These are phyloP conservation scores for Coelinius sp. DNA, from an alignment of 2,888 invertebrate genomes.

Conservation along the genomic window DNA sequence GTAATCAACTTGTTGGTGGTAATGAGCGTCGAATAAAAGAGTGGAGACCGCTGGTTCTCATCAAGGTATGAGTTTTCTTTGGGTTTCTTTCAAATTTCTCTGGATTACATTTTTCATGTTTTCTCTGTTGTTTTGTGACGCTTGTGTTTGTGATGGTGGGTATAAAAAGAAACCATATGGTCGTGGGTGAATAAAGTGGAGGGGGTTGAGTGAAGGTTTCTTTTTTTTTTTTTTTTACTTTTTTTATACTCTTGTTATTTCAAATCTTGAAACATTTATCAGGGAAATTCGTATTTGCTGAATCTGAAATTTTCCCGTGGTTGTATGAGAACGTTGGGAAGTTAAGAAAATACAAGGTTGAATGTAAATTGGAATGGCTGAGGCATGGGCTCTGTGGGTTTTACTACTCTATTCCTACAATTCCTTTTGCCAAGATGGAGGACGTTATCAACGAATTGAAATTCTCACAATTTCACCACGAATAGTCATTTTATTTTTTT, in stretches of 20 bases:
- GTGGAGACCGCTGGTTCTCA: background rate
- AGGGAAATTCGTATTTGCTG: slow-evolving; percentile 16
- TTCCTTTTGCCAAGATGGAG: background rate
- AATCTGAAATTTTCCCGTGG: background rate
- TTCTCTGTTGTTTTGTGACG: background rate
- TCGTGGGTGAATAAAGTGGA: background rate
- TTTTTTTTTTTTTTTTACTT: no score
- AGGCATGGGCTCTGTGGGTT: background rate
- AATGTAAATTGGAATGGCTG: slow-evolving; percentile 11
- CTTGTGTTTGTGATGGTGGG: background rate
- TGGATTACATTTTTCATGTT: background rate
- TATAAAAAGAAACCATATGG: background rate
- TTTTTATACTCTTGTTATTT: background rate
- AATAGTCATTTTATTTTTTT: background rate
- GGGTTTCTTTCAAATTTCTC: background rate
- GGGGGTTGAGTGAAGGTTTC: no score
- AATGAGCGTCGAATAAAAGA: background rate
- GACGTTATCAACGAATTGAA: background rate
- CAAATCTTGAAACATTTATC: slow-evolving; percentile 6
- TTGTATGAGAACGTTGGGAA: background rate
- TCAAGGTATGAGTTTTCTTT: background rate
- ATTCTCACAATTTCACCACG: background rate
- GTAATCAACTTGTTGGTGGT: background rate
- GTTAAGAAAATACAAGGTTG: slow-evolving; percentile 1
- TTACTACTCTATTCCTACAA: slow-evolving; percentile 2